Evolutionary conservation across 1,140 invertebrate species (phyloP).

Genomic region (Planococcus citri): DNA sequence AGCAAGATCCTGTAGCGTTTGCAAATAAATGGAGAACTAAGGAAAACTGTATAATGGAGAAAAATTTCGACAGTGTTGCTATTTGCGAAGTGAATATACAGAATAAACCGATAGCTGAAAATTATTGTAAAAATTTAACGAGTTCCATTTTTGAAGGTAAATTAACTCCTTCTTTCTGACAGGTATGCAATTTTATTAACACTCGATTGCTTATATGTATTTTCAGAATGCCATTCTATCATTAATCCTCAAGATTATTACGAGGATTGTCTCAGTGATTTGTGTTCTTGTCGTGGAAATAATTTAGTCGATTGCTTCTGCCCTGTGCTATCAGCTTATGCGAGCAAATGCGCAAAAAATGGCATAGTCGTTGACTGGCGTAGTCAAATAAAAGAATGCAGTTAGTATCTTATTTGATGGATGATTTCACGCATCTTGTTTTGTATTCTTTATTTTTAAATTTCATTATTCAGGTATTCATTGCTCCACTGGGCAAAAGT

Average conservation of each 20-base stretch:
- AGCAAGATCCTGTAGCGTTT: slow-evolving; percentile 58
- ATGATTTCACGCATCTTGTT: too few species aligned
- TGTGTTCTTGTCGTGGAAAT: slow-evolving; percentile 58
- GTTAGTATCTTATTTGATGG: slow-evolving; percentile 37
- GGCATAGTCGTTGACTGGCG: slow-evolving; percentile 64
- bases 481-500: slow-evolving; percentile 64
- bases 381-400: slow-evolving; percentile 59
- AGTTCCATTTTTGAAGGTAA: slow-evolving; percentile 52
- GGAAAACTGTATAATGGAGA: slow-evolving; percentile 45
- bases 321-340: slow-evolving; percentile 65
- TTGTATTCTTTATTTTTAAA: not conserved
- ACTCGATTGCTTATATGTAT: slow-evolving; percentile 23
- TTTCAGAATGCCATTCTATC: slow-evolving; percentile 59
- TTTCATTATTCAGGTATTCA: slow-evolving; percentile 41
- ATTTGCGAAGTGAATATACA: slow-evolving; percentile 58
- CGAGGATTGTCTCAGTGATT: slow-evolving; percentile 70
- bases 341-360: slow-evolving; percentile 56
- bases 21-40: slow-evolving; percentile 79
- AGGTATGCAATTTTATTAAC: too few species aligned
- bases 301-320: slow-evolving; percentile 54
- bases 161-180: slow-evolving; percentile 11
- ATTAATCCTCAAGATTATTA: slow-evolving; percentile 67
- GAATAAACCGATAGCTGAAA: slow-evolving; percentile 51
- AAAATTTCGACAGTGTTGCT: slow-evolving; percentile 39
- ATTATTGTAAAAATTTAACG: slow-evolving; percentile 53